Base-by-base conservation (phyloP, 2,797 vertebrate genomes). In the Nyctalus aviator region DNA sequence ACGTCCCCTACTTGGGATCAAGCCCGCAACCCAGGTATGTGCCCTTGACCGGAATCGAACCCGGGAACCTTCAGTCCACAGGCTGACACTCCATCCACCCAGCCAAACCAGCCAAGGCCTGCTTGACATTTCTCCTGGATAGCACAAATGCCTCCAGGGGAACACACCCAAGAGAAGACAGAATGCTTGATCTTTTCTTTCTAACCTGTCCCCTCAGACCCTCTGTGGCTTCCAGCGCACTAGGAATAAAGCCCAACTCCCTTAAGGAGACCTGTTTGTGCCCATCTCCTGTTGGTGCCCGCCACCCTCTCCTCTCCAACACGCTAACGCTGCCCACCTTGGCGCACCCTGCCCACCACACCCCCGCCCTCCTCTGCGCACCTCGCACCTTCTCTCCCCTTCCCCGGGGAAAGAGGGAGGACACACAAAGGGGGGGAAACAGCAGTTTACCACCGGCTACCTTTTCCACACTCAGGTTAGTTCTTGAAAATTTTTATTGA, bases 111-210 rank as follows among this genome's bases (percentile, higher is more conserved):
- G 50, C 50, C 1, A 53, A 6, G 50, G 53, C 73, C 72, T 35
- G 57, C 20, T 18, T 77, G 57, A 73, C 64, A 69, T 27, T 35
- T 78, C 69, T 15, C 50, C 30, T 5, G 14, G 32, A 57, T 21
- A 21, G 57, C 91, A 76, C 32, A 76, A 23, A 75, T 32, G 3
- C 64, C 44, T 64, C 85, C 30, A 69, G 15, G 55, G 68, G 37
- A 55, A 18, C 21, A 44, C 11, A 5, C 30, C 48, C 46, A 87
- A 89, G 85, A 37, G 23, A 83, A 91, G 85, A 53, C 1, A 37
- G n/a, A 71, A 53, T 68, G 37, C 85, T 86, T 27, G 14, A 59
- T 9, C 75, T 72, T 59, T 73, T 44, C 72, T 30, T 44, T 92
- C 68, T 57, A 62, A 55, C 12, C 55, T 27, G 5, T 25, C 4